These are phyloP conservation scores for Tychaedon coryphoeus DNA, from an alignment of 2,113 vertebrate species.

Conservation along the genomic window DNA sequence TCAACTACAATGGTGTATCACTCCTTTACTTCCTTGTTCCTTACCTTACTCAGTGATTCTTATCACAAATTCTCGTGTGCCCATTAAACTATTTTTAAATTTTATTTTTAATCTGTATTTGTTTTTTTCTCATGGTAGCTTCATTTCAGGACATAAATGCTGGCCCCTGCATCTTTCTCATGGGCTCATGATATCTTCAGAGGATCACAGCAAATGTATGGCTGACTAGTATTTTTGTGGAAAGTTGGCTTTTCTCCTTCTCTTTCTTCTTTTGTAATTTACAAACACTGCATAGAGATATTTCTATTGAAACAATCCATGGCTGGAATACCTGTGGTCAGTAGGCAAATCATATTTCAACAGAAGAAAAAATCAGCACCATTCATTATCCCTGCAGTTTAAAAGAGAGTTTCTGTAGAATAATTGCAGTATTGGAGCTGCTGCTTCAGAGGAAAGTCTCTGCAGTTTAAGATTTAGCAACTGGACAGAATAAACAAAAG, in stretches of 20 bases:
- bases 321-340: slow-evolving; percentile 6
- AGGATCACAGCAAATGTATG: background rate
- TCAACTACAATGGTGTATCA: background rate
- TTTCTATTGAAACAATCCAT: background rate
- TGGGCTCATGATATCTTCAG: background rate
- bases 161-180: background rate
- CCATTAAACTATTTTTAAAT: background rate
- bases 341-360: background rate
- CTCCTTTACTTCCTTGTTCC: background rate
- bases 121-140: background rate
- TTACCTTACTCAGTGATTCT: background rate
- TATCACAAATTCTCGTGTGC: background rate
- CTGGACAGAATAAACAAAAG: background rate
- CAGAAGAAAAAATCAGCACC: background rate
- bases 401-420: slow-evolving; percentile 14
- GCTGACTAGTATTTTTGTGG: background rate
- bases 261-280: background rate
- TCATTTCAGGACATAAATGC: background rate
- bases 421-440: slow-evolving; percentile 26
- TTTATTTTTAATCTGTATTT: background rate
- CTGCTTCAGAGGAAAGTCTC: background rate
- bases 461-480: background rate
- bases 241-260: background rate
- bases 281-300: background rate
- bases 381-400: slow-evolving; percentile 45